Percentiles rank a stretch among this genome's conserved stretches.
Evolutionary conservation across 1,140 invertebrate species (phyloP).

Genomic region (Drosophila littoralis): DNA sequence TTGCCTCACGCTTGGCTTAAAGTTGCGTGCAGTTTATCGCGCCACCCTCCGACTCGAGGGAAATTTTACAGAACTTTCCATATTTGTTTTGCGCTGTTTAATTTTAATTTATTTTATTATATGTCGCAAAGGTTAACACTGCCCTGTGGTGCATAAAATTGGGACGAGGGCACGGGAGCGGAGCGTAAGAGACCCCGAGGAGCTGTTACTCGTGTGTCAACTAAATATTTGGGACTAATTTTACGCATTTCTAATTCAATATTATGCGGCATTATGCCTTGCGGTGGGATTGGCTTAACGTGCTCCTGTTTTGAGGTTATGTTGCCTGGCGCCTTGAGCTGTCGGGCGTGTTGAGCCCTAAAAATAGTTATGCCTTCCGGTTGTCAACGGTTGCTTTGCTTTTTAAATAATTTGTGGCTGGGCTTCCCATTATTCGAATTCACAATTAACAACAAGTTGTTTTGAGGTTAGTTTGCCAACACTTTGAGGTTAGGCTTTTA

Average conservation of each 20-base stretch:
- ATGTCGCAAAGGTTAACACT: slow-evolving; percentile 26
- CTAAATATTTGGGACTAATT: slow-evolving; percentile 58
- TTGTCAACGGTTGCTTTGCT: not conserved
- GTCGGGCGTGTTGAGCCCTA: not conserved
- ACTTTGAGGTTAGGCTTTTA: slow-evolving; percentile 9
- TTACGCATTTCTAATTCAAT: slow-evolving; percentile 73
- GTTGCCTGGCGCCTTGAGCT: slow-evolving; percentile 4
- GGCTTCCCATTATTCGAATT: not conserved
- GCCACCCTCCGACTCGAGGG: slow-evolving; percentile 19
- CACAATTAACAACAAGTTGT: not conserved
- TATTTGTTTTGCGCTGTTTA: slow-evolving; percentile 46
- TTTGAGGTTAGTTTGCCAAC: not conserved
- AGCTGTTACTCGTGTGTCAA: slow-evolving; percentile 6
- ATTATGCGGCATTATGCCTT: slow-evolving; percentile 60
- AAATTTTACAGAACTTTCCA: slow-evolving; percentile 49
- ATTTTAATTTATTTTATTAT: slow-evolving; percentile 50
- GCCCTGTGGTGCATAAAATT: slow-evolving; percentile 37
- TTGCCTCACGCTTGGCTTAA: slow-evolving; percentile 15
- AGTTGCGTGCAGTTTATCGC: slow-evolving; percentile 11
- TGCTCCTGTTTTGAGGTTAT: slow-evolving; percentile 35
- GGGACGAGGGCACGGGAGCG: not conserved
- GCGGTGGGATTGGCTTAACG: slow-evolving; percentile 30
- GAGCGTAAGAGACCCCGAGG: not conserved
- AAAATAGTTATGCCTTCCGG: slow-evolving; percentile 23
- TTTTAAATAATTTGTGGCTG: slow-evolving; percentile 8